Evolutionary conservation across 2,113 vertebrate species (phyloP), one percentile per base, ranked within the genome.

Genomic region (Chlorodrepanis virens): DNA sequence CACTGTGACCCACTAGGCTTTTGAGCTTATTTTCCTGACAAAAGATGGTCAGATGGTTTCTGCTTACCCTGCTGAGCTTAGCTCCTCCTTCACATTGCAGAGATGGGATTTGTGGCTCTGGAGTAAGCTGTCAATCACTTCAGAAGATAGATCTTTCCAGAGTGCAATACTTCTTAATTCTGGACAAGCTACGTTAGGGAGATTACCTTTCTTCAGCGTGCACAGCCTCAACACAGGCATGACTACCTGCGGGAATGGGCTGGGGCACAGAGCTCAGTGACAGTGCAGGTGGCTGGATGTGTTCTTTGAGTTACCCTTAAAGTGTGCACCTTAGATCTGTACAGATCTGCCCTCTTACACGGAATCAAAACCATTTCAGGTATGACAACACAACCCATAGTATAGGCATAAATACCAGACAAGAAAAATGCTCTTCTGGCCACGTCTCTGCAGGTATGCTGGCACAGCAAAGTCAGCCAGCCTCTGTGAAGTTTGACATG

Each of bases 221-320:
- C 37, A 35, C 57, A 71, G 16, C 4, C 70, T 83, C 2, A 2
- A 18, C 25, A 22, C 0, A 0, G n/a, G 28, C 27, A 44, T n/a
- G 53, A 56, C 33, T 33, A 33, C 25, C 29, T 1, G 0, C 0
- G 2, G 47, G 53, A 76, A 29, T 0, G 1, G 44, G 22, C n/a
- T 44, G 4, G 23, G 12, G 12, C 47, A 87, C 44, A 89, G n/a
- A 71, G 5, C 11, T 47, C 77, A 60, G 33, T 0, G 4, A 35
- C 3, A 5, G 33, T 2, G 3, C 61, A 71, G 4, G 1, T 1
- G 5, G 20, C n/a, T 53, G 35, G 42, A 52, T 31, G 11, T 50
- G 16, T 7, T 42, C 74, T 83, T 59, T 39, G 49, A 68, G 10
- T 39, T 75, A 57, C 12, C 8, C 1, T 1, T 47, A 65, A n/a